A percentile compares a stretch with the other conserved stretches of the same genome.
phyloP scores from a whole-genome alignment of 2,113 vertebrate genomes.

The Eudyptes chrysolophus region DNA sequence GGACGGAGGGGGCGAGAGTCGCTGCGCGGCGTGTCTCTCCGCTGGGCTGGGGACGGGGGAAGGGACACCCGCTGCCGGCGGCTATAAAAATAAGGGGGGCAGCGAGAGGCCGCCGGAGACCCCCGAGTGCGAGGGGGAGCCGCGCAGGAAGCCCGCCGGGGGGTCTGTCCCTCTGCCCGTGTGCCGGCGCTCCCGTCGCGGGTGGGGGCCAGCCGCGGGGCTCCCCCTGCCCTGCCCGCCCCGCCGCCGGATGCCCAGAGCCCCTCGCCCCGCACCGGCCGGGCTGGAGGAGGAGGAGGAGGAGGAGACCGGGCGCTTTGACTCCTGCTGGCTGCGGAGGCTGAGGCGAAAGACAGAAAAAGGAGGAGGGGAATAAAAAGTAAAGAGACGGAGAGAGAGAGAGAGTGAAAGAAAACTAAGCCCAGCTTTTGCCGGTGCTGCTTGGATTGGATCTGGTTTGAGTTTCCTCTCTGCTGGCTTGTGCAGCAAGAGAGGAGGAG shows the following conservation, averaged over 20 bases:
- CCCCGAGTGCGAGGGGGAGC: background rate
- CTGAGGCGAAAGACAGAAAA: conserved; percentile 24
- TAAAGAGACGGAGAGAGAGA: conserved; percentile 32
- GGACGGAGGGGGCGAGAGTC: conserved; percentile 8
- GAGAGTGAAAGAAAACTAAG: conserved; percentile 52
- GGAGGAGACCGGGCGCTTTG: conserved; percentile 11
- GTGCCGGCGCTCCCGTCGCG: background rate
- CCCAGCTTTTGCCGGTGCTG: conserved; percentile 60
- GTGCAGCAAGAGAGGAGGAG: conserved; percentile 32
- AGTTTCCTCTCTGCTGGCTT: conserved; percentile 60
- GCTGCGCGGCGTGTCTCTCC: conserved; percentile 77
- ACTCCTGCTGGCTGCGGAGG: conserved; percentile 7
- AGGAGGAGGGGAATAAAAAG: conserved; percentile 52
- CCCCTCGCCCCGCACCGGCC: background rate
- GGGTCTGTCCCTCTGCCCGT: background rate
- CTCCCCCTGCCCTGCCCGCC: background rate
- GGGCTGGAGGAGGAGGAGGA: background rate
- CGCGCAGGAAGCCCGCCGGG: fast-evolving
- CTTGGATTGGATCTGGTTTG: conserved; percentile 62
- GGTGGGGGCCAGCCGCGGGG: background rate
- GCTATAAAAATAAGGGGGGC: conserved; percentile 75
- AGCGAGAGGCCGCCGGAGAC: conserved; percentile 38
- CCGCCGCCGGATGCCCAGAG: background rate
- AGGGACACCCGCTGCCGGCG: conserved; percentile 64
- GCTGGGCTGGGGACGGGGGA: conserved; percentile 76